Percentiles rank a stretch among this genome's conserved stretches.
Evolutionary conservation across 2,797 vertebrate species (phyloP).

Genomic region (Eulemur albifrons): DNA sequence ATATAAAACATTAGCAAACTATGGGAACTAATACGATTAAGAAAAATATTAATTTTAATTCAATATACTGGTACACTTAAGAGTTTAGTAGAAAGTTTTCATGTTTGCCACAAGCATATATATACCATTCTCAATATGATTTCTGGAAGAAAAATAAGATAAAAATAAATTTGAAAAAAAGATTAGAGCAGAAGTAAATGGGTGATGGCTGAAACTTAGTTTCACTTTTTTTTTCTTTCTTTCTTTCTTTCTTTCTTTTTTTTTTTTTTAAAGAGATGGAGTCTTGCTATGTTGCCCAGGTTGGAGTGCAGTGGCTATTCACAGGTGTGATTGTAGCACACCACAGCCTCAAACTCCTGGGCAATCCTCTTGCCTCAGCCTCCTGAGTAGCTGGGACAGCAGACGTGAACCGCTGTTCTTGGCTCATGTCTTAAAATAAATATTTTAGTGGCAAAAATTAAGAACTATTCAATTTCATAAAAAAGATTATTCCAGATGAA

Average conservation of each 20-base stretch:
- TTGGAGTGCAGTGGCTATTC: not conserved
- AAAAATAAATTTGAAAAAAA: slow-evolving; percentile 32
- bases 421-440: slow-evolving; percentile 10
- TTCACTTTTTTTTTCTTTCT: not conserved
- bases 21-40: slow-evolving; percentile 19
- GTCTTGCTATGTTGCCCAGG: not conserved
- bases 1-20: not conserved
- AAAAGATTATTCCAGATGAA: not conserved
- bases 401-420: not conserved
- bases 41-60: slow-evolving; percentile 39
- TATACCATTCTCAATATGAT: not conserved
- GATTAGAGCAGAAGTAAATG: not conserved
- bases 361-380: not conserved
- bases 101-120: not conserved
- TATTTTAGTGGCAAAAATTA: not conserved
- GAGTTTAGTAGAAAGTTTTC: not conserved
- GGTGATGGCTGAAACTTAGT: not conserved
- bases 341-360: not conserved
- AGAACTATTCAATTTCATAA: slow-evolving; percentile 9
- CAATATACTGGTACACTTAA: not conserved
- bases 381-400: not conserved
- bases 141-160: not conserved
- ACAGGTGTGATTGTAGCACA: too few relatives aligned
- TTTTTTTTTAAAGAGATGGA: not conserved
- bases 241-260: not conserved